phyloP scores from a whole-genome alignment of 2,888 invertebrate genomes.

The Chirona hameri region DNA sequence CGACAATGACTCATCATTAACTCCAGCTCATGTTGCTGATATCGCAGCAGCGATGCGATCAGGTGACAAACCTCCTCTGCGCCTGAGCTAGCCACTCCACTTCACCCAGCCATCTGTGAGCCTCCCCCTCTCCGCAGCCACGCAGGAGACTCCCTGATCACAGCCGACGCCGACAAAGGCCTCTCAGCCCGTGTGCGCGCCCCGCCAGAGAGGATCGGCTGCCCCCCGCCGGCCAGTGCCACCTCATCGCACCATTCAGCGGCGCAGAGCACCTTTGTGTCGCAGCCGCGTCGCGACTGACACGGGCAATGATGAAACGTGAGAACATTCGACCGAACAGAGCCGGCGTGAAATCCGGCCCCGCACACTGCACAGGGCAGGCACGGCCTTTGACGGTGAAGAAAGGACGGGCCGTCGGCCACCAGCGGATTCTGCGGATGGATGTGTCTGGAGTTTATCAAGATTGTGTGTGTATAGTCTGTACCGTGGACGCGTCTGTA shows the following conservation, averaged over 20 bases:
- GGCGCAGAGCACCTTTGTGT: neutral
- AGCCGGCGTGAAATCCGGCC: too few species aligned
- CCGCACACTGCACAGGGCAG: too few species aligned
- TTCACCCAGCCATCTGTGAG: neutral
- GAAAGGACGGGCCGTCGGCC: too few species aligned
- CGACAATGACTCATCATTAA: too few species aligned
- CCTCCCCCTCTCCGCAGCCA: neutral
- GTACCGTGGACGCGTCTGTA: too few species aligned
- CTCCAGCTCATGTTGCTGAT: too few species aligned
- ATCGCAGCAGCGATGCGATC: too few species aligned
- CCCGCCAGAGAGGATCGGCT: neutral
- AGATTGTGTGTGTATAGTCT: too few species aligned
- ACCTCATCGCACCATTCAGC: neutral
- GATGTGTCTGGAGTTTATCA: too few species aligned
- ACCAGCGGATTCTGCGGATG: too few species aligned
- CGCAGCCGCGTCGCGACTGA: neutral
- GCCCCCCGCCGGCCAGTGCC: neutral
- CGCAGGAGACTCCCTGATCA: neutral
- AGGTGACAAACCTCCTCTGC: too few species aligned
- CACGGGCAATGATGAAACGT: constrained; percentile 1
- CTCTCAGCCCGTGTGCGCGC: neutral
- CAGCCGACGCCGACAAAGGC: neutral
- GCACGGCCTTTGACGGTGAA: too few species aligned
- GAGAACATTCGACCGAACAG: neutral
- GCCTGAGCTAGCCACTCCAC: neutral